phyloP scores from a whole-genome alignment of 1,140 invertebrate species.

The Brachionus koreanus region DNA sequence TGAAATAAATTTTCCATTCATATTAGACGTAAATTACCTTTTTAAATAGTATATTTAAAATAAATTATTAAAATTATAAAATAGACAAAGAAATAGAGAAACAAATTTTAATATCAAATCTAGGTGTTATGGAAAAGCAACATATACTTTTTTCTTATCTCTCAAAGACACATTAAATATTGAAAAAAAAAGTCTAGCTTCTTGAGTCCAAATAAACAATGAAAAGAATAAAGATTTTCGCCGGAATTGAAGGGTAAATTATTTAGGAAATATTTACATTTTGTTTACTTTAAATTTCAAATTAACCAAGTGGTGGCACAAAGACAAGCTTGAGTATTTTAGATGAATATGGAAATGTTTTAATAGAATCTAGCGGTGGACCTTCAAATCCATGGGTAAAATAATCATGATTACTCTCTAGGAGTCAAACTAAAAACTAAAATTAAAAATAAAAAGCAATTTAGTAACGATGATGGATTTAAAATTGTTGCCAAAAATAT shows the following conservation, averaged over 20 bases:
- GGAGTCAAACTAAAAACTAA: background rate
- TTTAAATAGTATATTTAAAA: background rate
- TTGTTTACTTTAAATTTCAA: background rate
- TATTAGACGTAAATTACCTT: slow-evolving; percentile 13
- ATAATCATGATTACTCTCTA: background rate
- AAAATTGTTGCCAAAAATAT: slow-evolving; percentile 6
- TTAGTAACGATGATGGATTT: background rate
- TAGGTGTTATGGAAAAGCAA: background rate
- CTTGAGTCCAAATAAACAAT: background rate
- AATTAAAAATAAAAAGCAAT: background rate
- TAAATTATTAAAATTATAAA: slow-evolving; percentile 26
- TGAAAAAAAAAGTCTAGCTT: background rate
- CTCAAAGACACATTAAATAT: background rate
- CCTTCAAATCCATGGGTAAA: slow-evolving; percentile 34
- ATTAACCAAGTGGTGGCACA: background rate
- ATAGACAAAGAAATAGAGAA: background rate
- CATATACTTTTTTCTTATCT: background rate
- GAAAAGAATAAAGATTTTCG: slow-evolving; percentile 14
- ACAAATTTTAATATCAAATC: background rate
- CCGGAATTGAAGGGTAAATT: background rate
- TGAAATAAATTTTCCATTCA: background rate
- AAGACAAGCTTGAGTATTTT: slow-evolving; percentile 2
- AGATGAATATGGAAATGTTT: slow-evolving; percentile 4
- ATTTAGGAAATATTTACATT: background rate
- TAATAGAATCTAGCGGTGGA: background rate